Percentiles rank a stretch among this genome's conserved stretches.
phyloP scores from a whole-genome alignment of 37 sponge, comb jelly and placozoan species.

The Aplysina aerophoba region DNA sequence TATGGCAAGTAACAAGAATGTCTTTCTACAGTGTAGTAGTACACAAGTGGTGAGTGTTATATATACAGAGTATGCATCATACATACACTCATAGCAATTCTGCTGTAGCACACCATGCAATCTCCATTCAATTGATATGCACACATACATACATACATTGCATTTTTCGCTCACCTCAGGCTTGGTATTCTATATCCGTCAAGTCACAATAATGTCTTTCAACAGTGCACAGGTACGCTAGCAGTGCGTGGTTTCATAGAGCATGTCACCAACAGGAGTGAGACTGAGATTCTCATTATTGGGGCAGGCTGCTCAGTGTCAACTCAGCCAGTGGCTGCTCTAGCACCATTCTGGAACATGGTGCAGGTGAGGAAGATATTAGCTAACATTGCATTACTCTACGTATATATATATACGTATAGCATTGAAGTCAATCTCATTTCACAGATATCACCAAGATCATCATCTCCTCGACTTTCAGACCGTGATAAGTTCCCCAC shows the following conservation, averaged over 20 bases:
- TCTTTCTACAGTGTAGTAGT: too few species aligned
- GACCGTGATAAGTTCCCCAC: slow-evolving; percentile 5
- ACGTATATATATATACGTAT: slow-evolving; percentile 37
- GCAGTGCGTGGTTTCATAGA: slow-evolving; percentile 13
- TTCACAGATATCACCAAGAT: slow-evolving; percentile 36
- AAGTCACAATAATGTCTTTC: too few species aligned
- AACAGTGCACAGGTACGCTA: background rate
- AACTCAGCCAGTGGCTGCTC: slow-evolving; percentile 37
- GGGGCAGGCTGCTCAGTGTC: slow-evolving; percentile 40
- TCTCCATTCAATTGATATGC: too few species aligned
- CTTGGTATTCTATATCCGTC: too few species aligned
- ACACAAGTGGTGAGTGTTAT: too few species aligned
- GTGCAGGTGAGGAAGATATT: slow-evolving; percentile 13
- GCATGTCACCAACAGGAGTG: slow-evolving; percentile 9
- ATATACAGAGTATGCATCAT: too few species aligned
- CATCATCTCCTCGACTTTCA: slow-evolving; percentile 33
- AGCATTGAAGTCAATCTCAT: slow-evolving; percentile 48
- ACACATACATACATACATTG: too few species aligned
- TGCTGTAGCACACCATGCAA: too few species aligned
- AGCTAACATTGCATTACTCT: background rate
- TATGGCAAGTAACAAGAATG: too few species aligned
- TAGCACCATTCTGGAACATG: slow-evolving; percentile 24
- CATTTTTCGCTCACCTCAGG: too few species aligned
- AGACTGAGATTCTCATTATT: slow-evolving; percentile 6
- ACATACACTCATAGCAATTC: too few species aligned